Conservation (phyloP, 2,888 invertebrate species). For the Megaustenia siamemsis region DNA sequence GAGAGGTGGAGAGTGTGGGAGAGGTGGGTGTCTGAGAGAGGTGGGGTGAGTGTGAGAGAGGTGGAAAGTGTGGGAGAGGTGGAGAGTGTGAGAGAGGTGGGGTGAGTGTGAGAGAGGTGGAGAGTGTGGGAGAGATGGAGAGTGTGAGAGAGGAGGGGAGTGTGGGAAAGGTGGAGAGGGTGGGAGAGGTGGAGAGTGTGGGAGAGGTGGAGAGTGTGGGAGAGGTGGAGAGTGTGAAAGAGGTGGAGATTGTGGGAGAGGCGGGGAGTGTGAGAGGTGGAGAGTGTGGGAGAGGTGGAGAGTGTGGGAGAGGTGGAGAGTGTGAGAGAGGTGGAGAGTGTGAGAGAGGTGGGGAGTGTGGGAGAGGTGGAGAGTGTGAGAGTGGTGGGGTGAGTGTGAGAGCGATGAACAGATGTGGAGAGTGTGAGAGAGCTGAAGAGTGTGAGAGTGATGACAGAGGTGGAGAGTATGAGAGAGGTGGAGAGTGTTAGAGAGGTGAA, state of each 20-base stretch:
- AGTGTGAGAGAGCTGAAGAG: too few species aligned
- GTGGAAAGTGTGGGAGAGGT: too few species aligned
- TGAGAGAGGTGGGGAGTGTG: background rate
- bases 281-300: background rate
- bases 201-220: background rate
- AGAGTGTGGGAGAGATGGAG: background rate
- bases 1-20: too few species aligned
- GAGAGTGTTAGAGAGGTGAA: too few species aligned
- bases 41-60: too few species aligned
- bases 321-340: constrained; percentile 1
- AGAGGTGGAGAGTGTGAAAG: background rate
- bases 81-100: too few species aligned
- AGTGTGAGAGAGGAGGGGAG: background rate
- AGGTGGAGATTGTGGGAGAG: background rate
- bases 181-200: background rate
- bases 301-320: background rate
- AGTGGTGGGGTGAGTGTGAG: too few species aligned
- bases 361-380: too few species aligned
- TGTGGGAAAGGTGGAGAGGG: background rate
- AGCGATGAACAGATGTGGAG: too few species aligned
- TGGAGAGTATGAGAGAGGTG: too few species aligned
- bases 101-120: background rate
- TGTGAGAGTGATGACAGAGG: too few species aligned
- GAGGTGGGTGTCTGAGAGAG: too few species aligned
- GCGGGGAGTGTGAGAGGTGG: background rate